phyloP scores from a whole-genome alignment of 2,113 vertebrate species.

The Petromus typicus region DNA sequence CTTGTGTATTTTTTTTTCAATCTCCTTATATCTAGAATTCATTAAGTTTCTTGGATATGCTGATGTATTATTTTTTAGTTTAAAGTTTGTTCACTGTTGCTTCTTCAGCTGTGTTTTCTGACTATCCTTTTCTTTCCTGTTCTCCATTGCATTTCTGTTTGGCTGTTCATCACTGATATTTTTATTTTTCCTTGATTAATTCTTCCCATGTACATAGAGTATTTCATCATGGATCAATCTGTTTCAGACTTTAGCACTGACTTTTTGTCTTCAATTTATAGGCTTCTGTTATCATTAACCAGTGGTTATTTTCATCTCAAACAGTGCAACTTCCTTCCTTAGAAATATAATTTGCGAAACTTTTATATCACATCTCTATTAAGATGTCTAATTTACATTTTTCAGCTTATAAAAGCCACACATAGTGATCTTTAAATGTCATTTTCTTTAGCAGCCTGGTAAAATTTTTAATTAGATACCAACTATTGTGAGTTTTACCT shows the following conservation, averaged over 20 bases:
- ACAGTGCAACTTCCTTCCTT: not conserved
- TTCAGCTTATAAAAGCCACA: not conserved
- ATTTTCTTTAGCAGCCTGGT: not conserved
- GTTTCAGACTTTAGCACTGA: not conserved
- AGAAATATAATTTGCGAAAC: not conserved
- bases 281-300: not conserved
- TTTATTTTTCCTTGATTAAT: not conserved
- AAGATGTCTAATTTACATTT: not conserved
- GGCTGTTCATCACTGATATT: not conserved
- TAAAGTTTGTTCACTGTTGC: not conserved
- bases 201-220: not conserved
- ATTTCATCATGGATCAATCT: not conserved
- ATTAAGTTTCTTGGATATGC: not conserved
- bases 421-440: not conserved
- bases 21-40: not conserved
- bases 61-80: not conserved
- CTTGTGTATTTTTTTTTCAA: not conserved
- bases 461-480: not conserved
- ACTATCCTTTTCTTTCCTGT: not conserved
- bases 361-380: not conserved
- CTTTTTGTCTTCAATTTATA: not conserved
- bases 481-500: not conserved
- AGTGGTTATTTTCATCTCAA: not conserved
- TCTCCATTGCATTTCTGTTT: not conserved
- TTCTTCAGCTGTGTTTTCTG: not conserved